Evolutionary conservation across 2,797 vertebrate species (phyloP).

Genomic region (Rhinella marina): DNA sequence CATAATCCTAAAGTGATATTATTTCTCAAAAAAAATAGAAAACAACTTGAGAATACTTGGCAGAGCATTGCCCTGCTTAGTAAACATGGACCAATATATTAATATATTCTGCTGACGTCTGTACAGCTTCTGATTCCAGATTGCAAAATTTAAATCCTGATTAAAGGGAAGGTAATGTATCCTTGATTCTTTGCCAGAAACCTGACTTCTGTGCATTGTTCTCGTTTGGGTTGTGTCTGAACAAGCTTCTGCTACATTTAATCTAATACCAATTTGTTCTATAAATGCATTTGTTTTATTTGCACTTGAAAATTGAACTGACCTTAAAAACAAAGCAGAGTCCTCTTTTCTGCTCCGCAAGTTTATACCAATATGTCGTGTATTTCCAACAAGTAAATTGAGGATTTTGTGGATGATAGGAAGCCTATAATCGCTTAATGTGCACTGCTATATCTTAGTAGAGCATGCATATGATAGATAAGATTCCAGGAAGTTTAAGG

Average conservation of each 20-base stretch:
- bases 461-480: too few relatives aligned
- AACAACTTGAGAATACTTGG: background rate
- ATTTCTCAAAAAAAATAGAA: background rate
- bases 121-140: conserved; percentile 27
- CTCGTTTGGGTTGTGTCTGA: conserved; percentile 32
- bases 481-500: too few relatives aligned
- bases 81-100: conserved; percentile 4
- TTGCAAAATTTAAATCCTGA: conserved; percentile 32
- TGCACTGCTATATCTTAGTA: too few relatives aligned
- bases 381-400: background rate
- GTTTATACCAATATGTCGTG: background rate
- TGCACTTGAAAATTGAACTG: conserved; percentile 21
- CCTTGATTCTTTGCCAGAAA: conserved; percentile 28
- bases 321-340: conserved; percentile 11
- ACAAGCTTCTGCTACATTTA: conserved; percentile 40
- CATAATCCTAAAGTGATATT: background rate
- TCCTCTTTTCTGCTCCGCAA: background rate
- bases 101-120: conserved; percentile 34
- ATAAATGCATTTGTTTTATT: conserved; percentile 39
- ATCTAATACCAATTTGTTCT: conserved; percentile 27
- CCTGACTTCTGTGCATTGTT: conserved; percentile 22
- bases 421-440: background rate
- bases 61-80: background rate
- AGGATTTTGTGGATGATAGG: background rate
- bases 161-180: conserved; percentile 17